Evolutionary conservation across 1,140 invertebrate species (phyloP).

Genomic region (Camponotus vicinus): DNA sequence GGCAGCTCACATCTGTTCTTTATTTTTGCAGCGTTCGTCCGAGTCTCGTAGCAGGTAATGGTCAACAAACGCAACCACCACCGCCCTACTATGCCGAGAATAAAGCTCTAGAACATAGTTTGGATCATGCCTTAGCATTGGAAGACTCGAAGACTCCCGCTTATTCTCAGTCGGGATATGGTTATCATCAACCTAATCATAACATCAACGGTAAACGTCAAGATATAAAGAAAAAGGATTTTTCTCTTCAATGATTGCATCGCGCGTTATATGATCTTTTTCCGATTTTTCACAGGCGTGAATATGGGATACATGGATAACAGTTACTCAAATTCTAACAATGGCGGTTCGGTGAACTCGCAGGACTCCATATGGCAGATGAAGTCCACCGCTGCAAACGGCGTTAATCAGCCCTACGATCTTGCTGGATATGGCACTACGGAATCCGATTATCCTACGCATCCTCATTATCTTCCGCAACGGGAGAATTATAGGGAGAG

Average conservation of each 20-base stretch:
- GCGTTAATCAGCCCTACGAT: slow-evolving; percentile 90
- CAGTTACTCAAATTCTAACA: slow-evolving; percentile 96
- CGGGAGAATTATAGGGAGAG: slow-evolving; percentile 91
- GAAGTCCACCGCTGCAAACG: slow-evolving; percentile 92
- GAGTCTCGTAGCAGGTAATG: slow-evolving; percentile 90
- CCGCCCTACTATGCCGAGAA: slow-evolving; percentile 96
- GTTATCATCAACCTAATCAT: slow-evolving; percentile 90
- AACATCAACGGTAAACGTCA: slow-evolving; percentile 91
- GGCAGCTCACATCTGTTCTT: slow-evolving; percentile 10
- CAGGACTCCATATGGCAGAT: slow-evolving; percentile 98
- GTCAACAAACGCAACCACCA: slow-evolving; percentile 92
- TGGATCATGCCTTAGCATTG: slow-evolving; percentile 93
- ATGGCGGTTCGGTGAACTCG: slow-evolving; percentile 96
- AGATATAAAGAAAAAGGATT: slow-evolving; percentile 12
- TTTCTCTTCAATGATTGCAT: no score
- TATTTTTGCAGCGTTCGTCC: slow-evolving; percentile 87
- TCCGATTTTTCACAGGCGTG: slow-evolving; percentile 87
- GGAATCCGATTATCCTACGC: slow-evolving; percentile 93
- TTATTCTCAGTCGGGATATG: slow-evolving; percentile 94
- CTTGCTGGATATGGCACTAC: slow-evolving; percentile 93
- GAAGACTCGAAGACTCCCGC: slow-evolving; percentile 93
- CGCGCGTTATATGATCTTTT: slow-evolving; percentile 27
- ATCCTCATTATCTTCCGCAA: slow-evolving; percentile 91
- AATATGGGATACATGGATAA: slow-evolving; percentile 96
- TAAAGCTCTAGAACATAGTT: slow-evolving; percentile 94